Evolutionary conservation across 2,113 vertebrate species (phyloP).

Genomic region (Tauraco erythrolophus): DNA sequence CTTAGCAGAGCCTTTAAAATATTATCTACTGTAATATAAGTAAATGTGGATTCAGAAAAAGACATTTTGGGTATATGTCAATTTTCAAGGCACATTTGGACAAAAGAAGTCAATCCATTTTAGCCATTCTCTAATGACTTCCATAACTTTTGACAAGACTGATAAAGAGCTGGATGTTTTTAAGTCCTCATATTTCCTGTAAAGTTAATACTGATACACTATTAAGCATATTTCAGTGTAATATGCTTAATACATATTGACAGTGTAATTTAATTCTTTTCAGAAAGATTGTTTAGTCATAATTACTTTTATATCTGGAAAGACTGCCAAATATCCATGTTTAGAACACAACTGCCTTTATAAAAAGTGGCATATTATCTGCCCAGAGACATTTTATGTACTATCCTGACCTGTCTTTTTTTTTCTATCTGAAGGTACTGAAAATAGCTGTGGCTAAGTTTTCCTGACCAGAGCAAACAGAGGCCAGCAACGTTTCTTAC

Average conservation of each 20-base stretch:
- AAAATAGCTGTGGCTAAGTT: not conserved
- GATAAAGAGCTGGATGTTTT: not conserved
- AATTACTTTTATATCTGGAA: not conserved
- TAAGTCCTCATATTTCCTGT: not conserved
- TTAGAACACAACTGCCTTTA: not conserved
- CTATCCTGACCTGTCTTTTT: not conserved
- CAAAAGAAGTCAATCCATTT: not conserved
- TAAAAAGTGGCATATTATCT: not conserved
- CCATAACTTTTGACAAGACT: not conserved
- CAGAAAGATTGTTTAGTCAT: not conserved
- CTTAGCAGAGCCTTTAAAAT: not conserved
- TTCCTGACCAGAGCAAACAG: not conserved
- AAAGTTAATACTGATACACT: not conserved
- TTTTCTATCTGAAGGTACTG: not conserved
- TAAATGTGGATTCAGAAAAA: not conserved
- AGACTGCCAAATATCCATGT: not conserved
- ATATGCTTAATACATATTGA: not conserved
- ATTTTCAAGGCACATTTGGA: not conserved
- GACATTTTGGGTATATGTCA: not conserved
- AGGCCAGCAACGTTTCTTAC: not conserved
- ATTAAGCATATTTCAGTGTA: not conserved
- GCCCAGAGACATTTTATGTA: not conserved
- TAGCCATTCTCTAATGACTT: not conserved
- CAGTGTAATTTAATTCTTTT: not conserved
- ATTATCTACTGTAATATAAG: not conserved